These are phyloP conservation scores for Hippocampus barbouri DNA, from an alignment of 2,113 vertebrate genomes.

Conservation along the genomic window DNA sequence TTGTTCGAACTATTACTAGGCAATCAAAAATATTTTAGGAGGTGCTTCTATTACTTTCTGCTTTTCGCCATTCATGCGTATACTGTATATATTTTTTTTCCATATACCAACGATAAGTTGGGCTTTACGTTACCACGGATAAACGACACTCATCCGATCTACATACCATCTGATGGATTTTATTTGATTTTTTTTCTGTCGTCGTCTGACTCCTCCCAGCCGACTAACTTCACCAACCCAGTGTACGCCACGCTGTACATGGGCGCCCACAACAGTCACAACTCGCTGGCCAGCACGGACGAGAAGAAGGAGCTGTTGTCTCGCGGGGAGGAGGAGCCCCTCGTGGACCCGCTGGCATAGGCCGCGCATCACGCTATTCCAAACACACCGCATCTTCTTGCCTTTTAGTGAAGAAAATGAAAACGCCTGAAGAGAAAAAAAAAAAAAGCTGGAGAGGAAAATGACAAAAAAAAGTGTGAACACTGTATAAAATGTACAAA, in stretches of 20 bases:
- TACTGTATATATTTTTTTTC: too few relatives aligned
- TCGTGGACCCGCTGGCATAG: conserved; percentile 87
- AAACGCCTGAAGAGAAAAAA: conserved; percentile 26
- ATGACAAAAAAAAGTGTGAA: conserved; percentile 66
- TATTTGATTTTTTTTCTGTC: not conserved
- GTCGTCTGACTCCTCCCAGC: conserved; percentile 63
- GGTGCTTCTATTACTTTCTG: too few relatives aligned
- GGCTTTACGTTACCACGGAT: too few relatives aligned
- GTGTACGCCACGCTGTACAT: conserved; percentile 97
- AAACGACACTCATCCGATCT: too few relatives aligned
- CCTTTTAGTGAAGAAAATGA: conserved; percentile 55
- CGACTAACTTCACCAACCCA: conserved; percentile 96
- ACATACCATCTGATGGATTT: too few relatives aligned
- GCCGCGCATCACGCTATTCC: conserved; percentile 45
- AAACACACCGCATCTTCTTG: conserved; percentile 56
- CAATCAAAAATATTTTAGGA: too few relatives aligned
- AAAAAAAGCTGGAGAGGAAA: conserved; percentile 53
- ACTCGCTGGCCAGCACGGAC: conserved; percentile 94
- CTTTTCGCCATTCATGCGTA: too few relatives aligned
- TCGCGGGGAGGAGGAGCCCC: conserved; percentile 84
- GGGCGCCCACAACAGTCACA: conserved; percentile 91
- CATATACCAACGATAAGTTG: too few relatives aligned
- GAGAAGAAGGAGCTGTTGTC: conserved; percentile 94
- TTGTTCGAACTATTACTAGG: too few relatives aligned
- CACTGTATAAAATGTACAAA: conserved; percentile 97